Percentiles rank a stretch among this genome's conserved stretches.
Conservation (phyloP, 2,888 invertebrate species). For the Lasius fuliginosus region DNA sequence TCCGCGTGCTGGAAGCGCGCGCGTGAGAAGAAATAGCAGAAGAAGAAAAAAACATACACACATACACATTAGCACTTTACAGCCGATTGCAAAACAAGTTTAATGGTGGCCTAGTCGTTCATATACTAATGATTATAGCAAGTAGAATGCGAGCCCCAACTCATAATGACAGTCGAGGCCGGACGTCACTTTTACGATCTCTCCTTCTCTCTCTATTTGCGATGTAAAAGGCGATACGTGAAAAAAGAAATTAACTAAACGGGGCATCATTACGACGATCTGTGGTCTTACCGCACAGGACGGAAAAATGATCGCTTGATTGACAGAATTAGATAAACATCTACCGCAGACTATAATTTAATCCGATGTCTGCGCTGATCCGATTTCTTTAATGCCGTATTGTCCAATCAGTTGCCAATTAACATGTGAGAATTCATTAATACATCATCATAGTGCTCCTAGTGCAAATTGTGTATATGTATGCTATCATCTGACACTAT, state of each 20-base stretch:
- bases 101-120: conserved; percentile 16
- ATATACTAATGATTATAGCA: conserved; percentile 46
- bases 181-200: conserved; percentile 47
- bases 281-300: conserved; percentile 65
- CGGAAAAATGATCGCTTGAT: conserved; percentile 69
- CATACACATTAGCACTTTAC: conserved; percentile 22
- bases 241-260: conserved; percentile 75
- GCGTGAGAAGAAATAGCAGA: neutral
- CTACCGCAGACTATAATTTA: conserved; percentile 51
- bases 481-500: neutral
- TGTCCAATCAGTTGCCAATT: conserved; percentile 5
- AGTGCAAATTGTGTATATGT: neutral
- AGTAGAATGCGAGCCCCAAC: conserved; percentile 31
- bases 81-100: conserved; percentile 14
- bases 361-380: conserved; percentile 52
- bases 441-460: neutral
- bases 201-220: neutral
- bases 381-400: conserved; percentile 18
- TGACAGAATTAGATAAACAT: conserved; percentile 74
- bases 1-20: neutral
- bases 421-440: conserved; percentile 4
- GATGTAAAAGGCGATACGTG: conserved; percentile 61
- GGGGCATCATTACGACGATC: conserved; percentile 63
- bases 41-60: neutral
- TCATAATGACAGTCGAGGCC: conserved; percentile 49